These are phyloP conservation scores for Eubasilissa splendida DNA, from an alignment of 2,888 invertebrate species.

Conservation along the genomic window DNA sequence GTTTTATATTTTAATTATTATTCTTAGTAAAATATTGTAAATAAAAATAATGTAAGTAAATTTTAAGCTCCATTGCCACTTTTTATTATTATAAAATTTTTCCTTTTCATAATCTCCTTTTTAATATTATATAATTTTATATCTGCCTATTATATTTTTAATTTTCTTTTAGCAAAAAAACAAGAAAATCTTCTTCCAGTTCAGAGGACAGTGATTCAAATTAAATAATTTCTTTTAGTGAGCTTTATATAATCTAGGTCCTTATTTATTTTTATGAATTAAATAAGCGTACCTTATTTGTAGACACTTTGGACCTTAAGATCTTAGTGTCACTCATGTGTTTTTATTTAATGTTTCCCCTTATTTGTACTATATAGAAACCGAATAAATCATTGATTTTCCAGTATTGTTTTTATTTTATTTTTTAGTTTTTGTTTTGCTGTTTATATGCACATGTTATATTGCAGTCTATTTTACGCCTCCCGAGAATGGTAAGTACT, in stretches of 20 bases:
- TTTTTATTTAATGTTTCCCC: slow-evolving; percentile 31
- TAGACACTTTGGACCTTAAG: slow-evolving; percentile 25
- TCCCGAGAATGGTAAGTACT: neutral
- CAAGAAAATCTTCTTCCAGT: slow-evolving; percentile 52
- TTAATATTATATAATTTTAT: slow-evolving; percentile 59
- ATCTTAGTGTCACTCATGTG: slow-evolving; percentile 4
- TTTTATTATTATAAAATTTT: neutral
- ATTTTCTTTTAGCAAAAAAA: slow-evolving; percentile 59
- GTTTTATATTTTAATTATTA: slow-evolving; percentile 56
- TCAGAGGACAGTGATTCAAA: slow-evolving; percentile 51
- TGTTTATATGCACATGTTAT: slow-evolving; percentile 13
- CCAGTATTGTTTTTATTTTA: slow-evolving; percentile 39
- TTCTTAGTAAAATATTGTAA: slow-evolving; percentile 59
- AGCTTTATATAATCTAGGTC: neutral
- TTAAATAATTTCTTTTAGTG: slow-evolving; percentile 29
- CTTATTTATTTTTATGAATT: slow-evolving; percentile 34
- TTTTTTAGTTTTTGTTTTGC: slow-evolving; percentile 29
- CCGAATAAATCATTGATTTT: slow-evolving; percentile 22
- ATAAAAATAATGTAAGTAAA: neutral
- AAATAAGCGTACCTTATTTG: slow-evolving; percentile 33
- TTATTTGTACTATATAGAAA: slow-evolving; percentile 44
- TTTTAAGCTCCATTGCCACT: too few species aligned
- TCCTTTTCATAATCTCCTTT: slow-evolving; percentile 47
- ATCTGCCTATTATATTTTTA: slow-evolving; percentile 60
- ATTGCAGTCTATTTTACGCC: slow-evolving; percentile 19